Percentiles rank a stretch among this genome's conserved stretches.
phyloP scores from a whole-genome alignment of 2,113 vertebrate genomes.

The Caracal caracal region DNA sequence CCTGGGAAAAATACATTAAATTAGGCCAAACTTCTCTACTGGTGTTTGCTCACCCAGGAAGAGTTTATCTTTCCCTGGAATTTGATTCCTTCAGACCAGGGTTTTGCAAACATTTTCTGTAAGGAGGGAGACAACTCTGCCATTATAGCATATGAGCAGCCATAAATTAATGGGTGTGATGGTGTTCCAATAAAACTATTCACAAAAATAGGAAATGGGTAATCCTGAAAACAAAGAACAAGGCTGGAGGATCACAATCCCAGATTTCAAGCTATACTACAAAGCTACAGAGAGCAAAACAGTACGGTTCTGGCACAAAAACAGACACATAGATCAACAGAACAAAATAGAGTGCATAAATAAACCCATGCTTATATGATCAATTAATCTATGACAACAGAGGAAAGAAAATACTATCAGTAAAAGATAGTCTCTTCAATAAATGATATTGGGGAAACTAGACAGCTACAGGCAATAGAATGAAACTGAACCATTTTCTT shows the following conservation, averaged over 20 bases:
- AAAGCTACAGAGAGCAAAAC: not conserved
- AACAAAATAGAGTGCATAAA: not conserved
- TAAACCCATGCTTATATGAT: not conserved
- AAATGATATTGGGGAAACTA: not conserved
- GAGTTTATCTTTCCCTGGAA: slow-evolving; percentile 15
- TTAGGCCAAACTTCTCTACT: not conserved
- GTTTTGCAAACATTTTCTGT: not conserved
- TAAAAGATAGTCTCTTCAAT: not conserved
- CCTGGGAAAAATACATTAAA: not conserved
- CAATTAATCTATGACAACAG: not conserved
- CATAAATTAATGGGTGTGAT: not conserved
- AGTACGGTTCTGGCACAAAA: not conserved
- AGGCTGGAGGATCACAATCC: not conserved
- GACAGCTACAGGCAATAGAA: not conserved
- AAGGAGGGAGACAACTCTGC: not conserved
- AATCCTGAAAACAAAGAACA: not conserved
- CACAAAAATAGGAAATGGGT: not conserved
- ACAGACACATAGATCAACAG: not conserved
- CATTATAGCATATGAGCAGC: not conserved
- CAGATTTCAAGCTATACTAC: not conserved
- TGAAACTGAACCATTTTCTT: not conserved
- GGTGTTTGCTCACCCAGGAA: not conserved
- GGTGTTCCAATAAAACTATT: not conserved
- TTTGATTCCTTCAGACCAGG: not conserved
- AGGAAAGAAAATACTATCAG: not conserved